Percentiles rank a stretch among this genome's conserved stretches.
These are phyloP conservation scores for Ascaphus truei DNA, from an alignment of 2,113 vertebrate genomes.

Conservation along the genomic window DNA sequence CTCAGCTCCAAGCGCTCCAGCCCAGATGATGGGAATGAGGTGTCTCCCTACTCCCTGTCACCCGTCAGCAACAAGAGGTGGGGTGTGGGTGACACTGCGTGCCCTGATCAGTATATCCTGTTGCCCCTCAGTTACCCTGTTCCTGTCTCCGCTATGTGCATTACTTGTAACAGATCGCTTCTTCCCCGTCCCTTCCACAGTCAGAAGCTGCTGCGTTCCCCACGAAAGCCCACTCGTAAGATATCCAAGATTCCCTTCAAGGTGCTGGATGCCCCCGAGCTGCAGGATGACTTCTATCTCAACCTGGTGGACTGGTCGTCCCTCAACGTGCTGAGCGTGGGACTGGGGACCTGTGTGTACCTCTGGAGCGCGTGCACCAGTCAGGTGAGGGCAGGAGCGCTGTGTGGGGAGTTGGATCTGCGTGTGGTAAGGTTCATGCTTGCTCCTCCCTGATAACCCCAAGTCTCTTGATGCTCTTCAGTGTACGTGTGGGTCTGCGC, in stretches of 20 bases:
- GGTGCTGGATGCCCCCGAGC: slow-evolving; percentile 91
- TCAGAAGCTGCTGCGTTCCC: slow-evolving; percentile 90
- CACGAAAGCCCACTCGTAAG: slow-evolving; percentile 92
- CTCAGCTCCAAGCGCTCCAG: slow-evolving; percentile 87
- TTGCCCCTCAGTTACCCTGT: not conserved
- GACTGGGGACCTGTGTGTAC: slow-evolving; percentile 95
- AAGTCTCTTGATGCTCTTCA: not conserved
- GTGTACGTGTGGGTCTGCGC: not conserved
- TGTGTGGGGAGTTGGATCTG: not conserved
- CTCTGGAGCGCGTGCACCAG: slow-evolving; percentile 98
- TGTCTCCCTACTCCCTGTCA: slow-evolving; percentile 93
- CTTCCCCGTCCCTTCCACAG: slow-evolving; percentile 51
- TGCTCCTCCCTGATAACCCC: no score
- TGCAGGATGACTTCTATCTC: slow-evolving; percentile 98
- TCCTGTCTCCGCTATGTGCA: not conserved
- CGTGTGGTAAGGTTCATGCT: no score
- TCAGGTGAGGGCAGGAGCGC: slow-evolving; percentile 74
- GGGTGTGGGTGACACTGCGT: no score
- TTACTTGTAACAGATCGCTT: not conserved
- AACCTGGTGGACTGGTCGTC: slow-evolving; percentile 98
- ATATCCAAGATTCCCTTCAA: slow-evolving; percentile 99
- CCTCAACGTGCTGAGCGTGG: slow-evolving; percentile 93
- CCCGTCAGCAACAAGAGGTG: slow-evolving; percentile 97
- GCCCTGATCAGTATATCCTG: not conserved
- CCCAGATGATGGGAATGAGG: slow-evolving; percentile 89